Conservation (phyloP, 2,113 vertebrate species). For the Amphiprion percula region DNA sequence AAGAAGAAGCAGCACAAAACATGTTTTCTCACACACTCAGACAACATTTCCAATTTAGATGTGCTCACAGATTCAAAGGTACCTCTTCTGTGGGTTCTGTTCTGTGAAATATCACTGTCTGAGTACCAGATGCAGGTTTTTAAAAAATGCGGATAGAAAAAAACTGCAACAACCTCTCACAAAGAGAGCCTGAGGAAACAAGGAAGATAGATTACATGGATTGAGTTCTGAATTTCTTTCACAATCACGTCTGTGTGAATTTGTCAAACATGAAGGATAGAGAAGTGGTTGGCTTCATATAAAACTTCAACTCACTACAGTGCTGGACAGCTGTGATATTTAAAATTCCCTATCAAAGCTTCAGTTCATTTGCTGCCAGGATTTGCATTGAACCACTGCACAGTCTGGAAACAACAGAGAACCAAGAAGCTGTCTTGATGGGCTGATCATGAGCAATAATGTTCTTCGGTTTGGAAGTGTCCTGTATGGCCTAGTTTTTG, state of each 20-base stretch:
- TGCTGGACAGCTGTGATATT: constrained; percentile 10
- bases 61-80: neutral
- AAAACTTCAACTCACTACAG: constrained; percentile 29
- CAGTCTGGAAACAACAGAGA: constrained; percentile 47
- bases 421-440: constrained; percentile 53
- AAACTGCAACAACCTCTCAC: constrained; percentile 11
- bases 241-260: neutral
- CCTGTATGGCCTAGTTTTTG: neutral
- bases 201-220: constrained; percentile 3
- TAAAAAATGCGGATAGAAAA: constrained; percentile 6
- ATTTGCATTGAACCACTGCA: constrained; percentile 28
- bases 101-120: constrained; percentile 8
- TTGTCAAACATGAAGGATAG: neutral
- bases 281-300: constrained; percentile 10
- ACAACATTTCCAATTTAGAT: neutral
- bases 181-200: constrained; percentile 2
- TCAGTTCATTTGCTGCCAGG: constrained; percentile 40
- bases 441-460: constrained; percentile 2
- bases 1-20: neutral
- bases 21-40: constrained; percentile 9
- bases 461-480: constrained; percentile 22
- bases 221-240: constrained; percentile 13
- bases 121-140: constrained; percentile 1
- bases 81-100: neutral
- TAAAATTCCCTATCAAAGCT: constrained; percentile 37